Percentiles rank a stretch among this genome's conserved stretches.
Conservation (phyloP, 1,140 invertebrate genomes). For the Pemphigus obesinymphae region DNA sequence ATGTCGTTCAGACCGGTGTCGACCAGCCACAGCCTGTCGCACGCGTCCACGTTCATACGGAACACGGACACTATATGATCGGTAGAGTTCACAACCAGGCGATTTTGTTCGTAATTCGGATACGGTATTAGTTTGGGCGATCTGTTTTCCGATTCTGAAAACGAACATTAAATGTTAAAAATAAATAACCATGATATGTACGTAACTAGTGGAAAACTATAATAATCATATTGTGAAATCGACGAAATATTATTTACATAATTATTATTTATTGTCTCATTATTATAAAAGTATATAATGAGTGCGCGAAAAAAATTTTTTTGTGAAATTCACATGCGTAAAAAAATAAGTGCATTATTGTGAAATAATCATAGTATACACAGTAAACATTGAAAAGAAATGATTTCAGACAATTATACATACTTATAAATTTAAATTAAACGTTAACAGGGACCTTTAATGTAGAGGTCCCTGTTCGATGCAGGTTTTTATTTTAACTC, state of each 20-base stretch:
- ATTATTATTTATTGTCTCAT: no score
- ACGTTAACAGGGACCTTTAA: no score
- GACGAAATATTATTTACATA: neutral
- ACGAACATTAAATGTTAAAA: neutral
- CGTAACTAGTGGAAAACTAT: no score
- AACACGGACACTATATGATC: conserved; percentile 71
- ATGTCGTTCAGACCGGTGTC: conserved; percentile 66
- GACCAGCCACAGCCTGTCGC: conserved; percentile 69
- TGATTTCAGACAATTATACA: neutral
- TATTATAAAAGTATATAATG: neutral
- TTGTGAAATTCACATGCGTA: neutral
- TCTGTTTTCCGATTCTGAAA: conserved; percentile 41
- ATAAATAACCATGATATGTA: no score
- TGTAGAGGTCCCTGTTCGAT: no score
- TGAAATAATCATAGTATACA: neutral
- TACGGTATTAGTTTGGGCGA: conserved; percentile 67
- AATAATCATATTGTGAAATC: neutral
- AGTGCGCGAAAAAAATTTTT: neutral
- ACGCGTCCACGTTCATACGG: conserved; percentile 65
- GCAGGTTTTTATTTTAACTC: no score
- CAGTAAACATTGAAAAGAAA: neutral
- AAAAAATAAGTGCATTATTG: neutral
- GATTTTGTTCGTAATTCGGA: conserved; percentile 68
- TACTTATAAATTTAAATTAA: no score
- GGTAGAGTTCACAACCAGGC: conserved; percentile 49